Percentiles rank a stretch among this genome's conserved stretches.
Evolutionary conservation across 2,888 invertebrate species (phyloP).

Genomic region (Pachydiplax longipennis): DNA sequence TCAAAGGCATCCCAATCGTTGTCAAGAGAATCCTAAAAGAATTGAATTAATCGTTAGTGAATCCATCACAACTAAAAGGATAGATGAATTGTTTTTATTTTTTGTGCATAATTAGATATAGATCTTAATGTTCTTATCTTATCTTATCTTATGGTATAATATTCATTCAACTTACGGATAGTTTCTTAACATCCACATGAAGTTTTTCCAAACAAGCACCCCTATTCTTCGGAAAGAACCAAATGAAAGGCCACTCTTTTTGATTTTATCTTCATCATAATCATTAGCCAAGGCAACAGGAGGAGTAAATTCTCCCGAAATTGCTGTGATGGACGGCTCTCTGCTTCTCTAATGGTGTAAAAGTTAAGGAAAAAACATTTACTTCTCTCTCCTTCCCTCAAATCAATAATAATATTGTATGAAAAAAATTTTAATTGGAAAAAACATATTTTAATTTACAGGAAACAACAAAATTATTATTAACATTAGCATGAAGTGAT

Average conservation of each 20-base stretch:
- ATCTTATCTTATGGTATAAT: too few relatives aligned
- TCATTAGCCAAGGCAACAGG: constrained; percentile 8
- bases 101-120: neutral
- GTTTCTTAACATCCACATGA: constrained; percentile 85
- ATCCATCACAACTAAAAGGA: neutral
- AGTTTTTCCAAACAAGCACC: constrained; percentile 88
- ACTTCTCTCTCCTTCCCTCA: too few relatives aligned
- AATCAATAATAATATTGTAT: too few relatives aligned
- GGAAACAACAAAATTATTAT: too few relatives aligned
- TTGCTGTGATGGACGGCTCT: constrained; percentile 21
- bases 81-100: neutral
- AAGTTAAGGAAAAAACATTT: too few relatives aligned
- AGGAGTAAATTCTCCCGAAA: constrained; percentile 1
- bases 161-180: constrained; percentile 67
- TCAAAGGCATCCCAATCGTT: constrained; percentile 83
- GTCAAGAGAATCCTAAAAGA: constrained; percentile 77
- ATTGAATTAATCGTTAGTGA: constrained; percentile 44
- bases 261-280: constrained; percentile 19
- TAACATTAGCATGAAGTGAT: too few relatives aligned
- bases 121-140: neutral
- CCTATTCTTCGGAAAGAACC: constrained; percentile 71
- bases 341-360: neutral
- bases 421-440: too few relatives aligned
- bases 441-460: too few relatives aligned
- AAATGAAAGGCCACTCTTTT: neutral